These are phyloP conservation scores for Centropristis striata DNA, from an alignment of 2,113 vertebrate genomes.

Conservation along the genomic window DNA sequence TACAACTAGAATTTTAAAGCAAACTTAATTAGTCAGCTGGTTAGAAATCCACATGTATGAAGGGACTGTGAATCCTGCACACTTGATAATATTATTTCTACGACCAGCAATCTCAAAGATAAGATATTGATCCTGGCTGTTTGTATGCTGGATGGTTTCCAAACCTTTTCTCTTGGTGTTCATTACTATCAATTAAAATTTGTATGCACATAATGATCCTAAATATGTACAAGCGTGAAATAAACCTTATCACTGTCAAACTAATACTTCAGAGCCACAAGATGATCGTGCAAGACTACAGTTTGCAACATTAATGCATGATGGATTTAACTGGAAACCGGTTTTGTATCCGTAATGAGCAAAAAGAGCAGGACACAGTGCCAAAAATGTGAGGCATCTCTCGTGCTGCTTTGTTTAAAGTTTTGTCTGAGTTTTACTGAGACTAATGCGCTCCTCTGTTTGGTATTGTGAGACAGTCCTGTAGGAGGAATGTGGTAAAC, in stretches of 20 bases:
- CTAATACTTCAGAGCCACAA: not conserved
- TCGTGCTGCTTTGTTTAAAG: not conserved
- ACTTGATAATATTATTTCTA: not conserved
- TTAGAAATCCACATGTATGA: not conserved
- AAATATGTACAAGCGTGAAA: not conserved
- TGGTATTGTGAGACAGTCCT: constrained; percentile 30
- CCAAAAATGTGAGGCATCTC: not conserved
- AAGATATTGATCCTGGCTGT: not conserved
- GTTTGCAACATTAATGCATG: not conserved
- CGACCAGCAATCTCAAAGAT: not conserved
- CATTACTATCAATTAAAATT: not conserved
- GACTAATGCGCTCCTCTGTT: constrained; percentile 28
- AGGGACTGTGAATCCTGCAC: not conserved
- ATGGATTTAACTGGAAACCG: not conserved
- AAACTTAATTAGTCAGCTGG: not conserved
- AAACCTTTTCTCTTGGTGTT: not conserved
- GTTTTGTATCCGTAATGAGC: not conserved
- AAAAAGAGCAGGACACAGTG: not conserved
- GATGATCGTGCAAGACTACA: not conserved
- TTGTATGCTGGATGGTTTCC: not conserved
- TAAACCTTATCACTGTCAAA: constrained; percentile 11
- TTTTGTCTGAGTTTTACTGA: not conserved
- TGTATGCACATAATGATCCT: not conserved
- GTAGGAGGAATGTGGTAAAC: constrained; percentile 50
- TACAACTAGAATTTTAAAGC: not conserved